Percentiles rank a stretch among this genome's conserved stretches.
phyloP scores from a whole-genome alignment of 2,113 vertebrate species.

The Sylvilagus bachmani region DNA sequence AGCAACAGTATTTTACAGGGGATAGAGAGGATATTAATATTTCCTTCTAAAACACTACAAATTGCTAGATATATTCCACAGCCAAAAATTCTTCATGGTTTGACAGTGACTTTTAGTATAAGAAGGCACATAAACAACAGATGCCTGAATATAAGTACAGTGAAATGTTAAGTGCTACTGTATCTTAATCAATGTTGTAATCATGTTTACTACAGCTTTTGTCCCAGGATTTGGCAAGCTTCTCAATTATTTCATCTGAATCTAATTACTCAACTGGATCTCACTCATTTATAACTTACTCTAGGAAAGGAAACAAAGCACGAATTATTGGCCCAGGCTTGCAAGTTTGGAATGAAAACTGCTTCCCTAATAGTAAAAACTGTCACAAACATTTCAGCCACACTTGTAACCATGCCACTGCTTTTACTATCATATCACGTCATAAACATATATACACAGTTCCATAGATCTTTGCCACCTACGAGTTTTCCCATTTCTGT shows the following conservation, averaged over 20 bases:
- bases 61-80: not conserved
- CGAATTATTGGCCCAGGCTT: not conserved
- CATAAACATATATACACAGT: not conserved
- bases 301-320: slow-evolving; percentile 47
- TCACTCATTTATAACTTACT: slow-evolving; percentile 16
- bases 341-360: slow-evolving; percentile 33
- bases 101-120: not conserved
- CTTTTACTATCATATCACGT: not conserved
- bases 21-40: not conserved
- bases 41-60: not conserved
- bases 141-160: not conserved
- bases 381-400: not conserved
- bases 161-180: not conserved
- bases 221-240: not conserved
- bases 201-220: not conserved
- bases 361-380: not conserved
- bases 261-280: slow-evolving; percentile 22
- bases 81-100: not conserved
- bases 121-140: not conserved
- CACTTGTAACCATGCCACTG: not conserved
- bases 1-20: not conserved
- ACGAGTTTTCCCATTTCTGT: not conserved
- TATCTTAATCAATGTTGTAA: slow-evolving; percentile 1
- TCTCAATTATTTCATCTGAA: slow-evolving; percentile 40
- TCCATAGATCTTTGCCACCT: not conserved